A percentile compares a stretch with the other conserved stretches of the same genome.
Evolutionary conservation across 2,797 vertebrate genomes (phyloP).

Genomic region (Austrolebias charrua): DNA sequence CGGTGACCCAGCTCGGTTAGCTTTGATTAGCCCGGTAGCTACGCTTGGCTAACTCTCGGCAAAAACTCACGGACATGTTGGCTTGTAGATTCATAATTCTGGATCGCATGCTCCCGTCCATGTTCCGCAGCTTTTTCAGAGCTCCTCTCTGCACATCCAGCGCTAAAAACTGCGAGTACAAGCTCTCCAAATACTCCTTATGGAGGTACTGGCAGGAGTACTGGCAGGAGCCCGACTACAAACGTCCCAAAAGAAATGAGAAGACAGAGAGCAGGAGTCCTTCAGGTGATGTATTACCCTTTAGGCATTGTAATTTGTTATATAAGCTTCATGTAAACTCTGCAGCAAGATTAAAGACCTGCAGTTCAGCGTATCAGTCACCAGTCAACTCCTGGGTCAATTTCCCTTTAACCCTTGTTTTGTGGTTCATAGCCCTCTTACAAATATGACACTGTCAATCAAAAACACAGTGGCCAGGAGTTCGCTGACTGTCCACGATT

Average conservation of each 20-base stretch:
- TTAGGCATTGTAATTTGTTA: constrained; percentile 83
- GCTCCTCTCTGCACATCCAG: too few relatives aligned
- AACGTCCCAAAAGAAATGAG: constrained; percentile 60
- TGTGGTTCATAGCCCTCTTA: constrained; percentile 84
- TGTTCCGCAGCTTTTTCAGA: too few relatives aligned
- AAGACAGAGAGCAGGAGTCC: constrained; percentile 66
- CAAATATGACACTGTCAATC: constrained; percentile 82
- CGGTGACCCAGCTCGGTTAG: too few relatives aligned
- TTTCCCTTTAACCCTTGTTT: constrained; percentile 87
- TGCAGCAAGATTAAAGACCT: constrained; percentile 84
- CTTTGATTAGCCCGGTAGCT: too few relatives aligned
- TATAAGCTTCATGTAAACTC: constrained; percentile 85
- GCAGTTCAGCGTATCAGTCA: constrained; percentile 84
- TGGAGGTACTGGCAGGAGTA: too few relatives aligned
- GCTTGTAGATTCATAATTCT: too few relatives aligned
- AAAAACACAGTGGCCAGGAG: constrained; percentile 60
- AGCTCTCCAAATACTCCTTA: too few relatives aligned
- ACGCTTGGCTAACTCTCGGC: too few relatives aligned
- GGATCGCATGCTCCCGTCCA: too few relatives aligned
- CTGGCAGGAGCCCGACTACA: too few relatives aligned
- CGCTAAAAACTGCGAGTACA: too few relatives aligned
- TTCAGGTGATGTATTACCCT: constrained; percentile 82
- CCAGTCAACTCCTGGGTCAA: constrained; percentile 83
- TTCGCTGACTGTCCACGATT: constrained; percentile 15
- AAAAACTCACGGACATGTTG: too few relatives aligned